Evolutionary conservation across 2,113 vertebrate species (phyloP).

Genomic region (Stegastes partitus): DNA sequence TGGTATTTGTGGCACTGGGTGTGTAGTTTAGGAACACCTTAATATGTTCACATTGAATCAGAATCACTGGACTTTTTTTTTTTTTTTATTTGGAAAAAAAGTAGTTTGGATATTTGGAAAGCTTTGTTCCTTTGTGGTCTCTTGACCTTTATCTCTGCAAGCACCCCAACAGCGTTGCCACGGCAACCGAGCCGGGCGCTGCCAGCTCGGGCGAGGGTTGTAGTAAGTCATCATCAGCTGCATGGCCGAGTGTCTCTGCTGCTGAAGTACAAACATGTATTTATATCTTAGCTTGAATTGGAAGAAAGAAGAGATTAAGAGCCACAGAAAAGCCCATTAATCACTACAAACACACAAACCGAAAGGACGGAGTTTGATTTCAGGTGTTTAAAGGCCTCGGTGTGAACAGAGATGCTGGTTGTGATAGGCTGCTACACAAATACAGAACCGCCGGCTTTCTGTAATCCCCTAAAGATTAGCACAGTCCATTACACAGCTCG

Average conservation of each 20-base stretch:
- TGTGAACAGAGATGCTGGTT: conserved; percentile 49
- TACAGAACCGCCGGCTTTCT: conserved; percentile 47
- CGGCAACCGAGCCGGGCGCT: conserved; percentile 66
- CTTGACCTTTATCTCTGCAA: conserved; percentile 77
- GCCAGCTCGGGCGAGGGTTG: conserved; percentile 38
- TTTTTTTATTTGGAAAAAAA: neutral
- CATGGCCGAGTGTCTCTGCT: conserved; percentile 2
- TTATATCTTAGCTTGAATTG: neutral
- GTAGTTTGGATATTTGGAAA: conserved; percentile 35
- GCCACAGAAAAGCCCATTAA: neutral
- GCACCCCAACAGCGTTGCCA: conserved; percentile 51
- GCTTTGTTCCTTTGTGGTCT: conserved; percentile 49
- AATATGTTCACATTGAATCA: neutral
- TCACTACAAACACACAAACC: neutral
- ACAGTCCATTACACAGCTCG: conserved; percentile 60
- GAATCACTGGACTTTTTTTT: neutral
- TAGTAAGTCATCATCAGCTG: conserved; percentile 23
- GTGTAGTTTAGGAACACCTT: neutral
- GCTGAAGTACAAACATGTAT: too few relatives aligned
- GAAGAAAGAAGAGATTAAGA: conserved; percentile 11
- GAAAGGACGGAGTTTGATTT: conserved; percentile 19
- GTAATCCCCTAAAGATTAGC: conserved; percentile 68
- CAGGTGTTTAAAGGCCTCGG: conserved; percentile 24
- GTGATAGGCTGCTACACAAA: conserved; percentile 55
- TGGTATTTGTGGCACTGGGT: neutral